A percentile compares a stretch with the other conserved stretches of the same genome.
Evolutionary conservation across 2,888 invertebrate genomes (phyloP).

Genomic region (Hyles lineata): DNA sequence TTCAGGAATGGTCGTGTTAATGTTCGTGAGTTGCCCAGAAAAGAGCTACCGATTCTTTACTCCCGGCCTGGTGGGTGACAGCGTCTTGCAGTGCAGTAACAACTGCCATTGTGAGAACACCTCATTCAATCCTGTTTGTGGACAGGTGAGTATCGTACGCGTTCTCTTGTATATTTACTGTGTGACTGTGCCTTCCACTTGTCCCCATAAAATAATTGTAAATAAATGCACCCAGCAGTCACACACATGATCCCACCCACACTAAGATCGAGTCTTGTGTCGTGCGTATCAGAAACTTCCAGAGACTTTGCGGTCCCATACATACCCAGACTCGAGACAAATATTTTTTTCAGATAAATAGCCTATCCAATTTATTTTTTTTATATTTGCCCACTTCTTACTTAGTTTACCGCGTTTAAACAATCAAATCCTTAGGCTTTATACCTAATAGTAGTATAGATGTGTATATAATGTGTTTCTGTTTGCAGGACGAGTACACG

Average conservation of each 20-base stretch:
- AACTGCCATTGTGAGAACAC: conserved; percentile 90
- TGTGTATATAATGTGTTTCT: not conserved
- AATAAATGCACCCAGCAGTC: too few species aligned
- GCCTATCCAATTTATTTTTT: not conserved
- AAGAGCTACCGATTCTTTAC: conserved; percentile 90
- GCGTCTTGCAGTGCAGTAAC: conserved; percentile 82
- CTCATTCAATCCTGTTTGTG: conserved; percentile 94
- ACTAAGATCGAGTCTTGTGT: too few species aligned
- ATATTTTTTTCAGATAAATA: too few species aligned
- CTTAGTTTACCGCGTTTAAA: too few species aligned
- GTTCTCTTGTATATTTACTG: not conserved
- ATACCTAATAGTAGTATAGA: not conserved
- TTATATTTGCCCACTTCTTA: not conserved
- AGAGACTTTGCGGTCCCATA: too few species aligned
- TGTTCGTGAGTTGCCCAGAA: conserved; percentile 96
- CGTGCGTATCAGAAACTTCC: too few species aligned
- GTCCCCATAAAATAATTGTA: too few species aligned
- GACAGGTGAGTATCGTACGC: conserved; percentile 72
- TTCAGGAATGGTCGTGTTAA: conserved; percentile 91
- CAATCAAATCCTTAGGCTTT: too few species aligned
- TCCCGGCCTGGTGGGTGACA: conserved; percentile 53
- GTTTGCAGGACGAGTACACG: conserved; percentile 87
- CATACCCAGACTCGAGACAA: too few species aligned
- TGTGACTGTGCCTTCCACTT: not conserved
- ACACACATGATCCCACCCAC: too few species aligned